Conservation (phyloP, 2,113 vertebrate genomes). For the Grus americana region DNA sequence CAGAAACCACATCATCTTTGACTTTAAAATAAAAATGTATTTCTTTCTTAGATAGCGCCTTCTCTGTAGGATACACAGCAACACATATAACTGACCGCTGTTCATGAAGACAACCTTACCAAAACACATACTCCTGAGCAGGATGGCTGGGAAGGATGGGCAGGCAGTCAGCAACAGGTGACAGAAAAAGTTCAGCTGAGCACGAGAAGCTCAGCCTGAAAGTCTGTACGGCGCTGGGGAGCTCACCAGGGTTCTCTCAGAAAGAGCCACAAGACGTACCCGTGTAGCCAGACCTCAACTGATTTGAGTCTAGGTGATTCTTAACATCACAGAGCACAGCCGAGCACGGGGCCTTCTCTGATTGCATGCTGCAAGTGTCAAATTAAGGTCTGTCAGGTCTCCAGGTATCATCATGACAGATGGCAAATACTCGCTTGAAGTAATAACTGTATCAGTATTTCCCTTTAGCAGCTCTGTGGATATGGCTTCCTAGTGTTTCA, state of each 20-base stretch:
- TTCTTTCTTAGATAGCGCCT: background rate
- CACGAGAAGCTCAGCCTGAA: background rate
- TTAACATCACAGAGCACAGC: background rate
- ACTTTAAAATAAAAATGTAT: background rate
- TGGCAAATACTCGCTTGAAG: background rate
- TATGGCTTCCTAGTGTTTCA: background rate
- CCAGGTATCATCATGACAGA: background rate
- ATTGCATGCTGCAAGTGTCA: background rate
- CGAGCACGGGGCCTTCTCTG: background rate
- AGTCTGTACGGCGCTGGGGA: fast-evolving
- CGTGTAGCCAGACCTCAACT: background rate
- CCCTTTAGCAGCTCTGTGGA: background rate
- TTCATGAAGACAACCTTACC: background rate
- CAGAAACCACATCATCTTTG: background rate
- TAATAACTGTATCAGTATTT: background rate
- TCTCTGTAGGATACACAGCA: background rate
- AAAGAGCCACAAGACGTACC: fast-evolving
- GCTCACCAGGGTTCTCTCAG: background rate
- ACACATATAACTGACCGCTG: background rate
- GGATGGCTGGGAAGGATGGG: background rate
- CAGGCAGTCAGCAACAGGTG: background rate
- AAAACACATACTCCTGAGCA: background rate
- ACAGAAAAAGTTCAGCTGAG: background rate
- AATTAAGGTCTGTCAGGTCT: background rate
- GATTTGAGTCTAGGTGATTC: background rate